phyloP scores from a whole-genome alignment of 1,140 invertebrate species.

The Carposina sasakii region DNA sequence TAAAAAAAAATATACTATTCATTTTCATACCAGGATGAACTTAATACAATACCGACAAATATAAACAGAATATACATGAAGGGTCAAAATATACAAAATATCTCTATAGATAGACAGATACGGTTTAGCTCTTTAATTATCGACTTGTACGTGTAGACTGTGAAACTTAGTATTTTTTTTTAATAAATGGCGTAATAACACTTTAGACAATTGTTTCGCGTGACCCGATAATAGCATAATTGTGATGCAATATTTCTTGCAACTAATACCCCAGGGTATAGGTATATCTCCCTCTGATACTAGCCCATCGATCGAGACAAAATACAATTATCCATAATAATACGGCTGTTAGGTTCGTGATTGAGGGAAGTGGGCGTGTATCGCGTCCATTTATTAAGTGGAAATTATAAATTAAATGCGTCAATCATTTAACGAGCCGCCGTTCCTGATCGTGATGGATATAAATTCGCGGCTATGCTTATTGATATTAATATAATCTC shows the following conservation, averaged over 20 bases:
- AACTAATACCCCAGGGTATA: background rate
- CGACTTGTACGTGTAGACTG: no score
- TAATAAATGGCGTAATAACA: no score
- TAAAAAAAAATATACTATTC: no score
- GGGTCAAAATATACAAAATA: no score
- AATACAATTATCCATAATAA: no score
- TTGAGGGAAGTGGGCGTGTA: constrained; percentile 34
- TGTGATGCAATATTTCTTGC: constrained; percentile 21
- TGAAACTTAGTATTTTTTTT: no score
- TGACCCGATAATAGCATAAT: constrained; percentile 21
- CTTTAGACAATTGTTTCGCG: constrained; percentile 23
- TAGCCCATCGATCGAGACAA: background rate
- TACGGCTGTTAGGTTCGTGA: constrained; percentile 8
- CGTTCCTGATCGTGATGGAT: constrained; percentile 31
- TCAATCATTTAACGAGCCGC: constrained; percentile 32
- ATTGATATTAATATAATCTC: no score
- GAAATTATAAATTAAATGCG: constrained; percentile 45
- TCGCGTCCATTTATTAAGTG: constrained; percentile 35
- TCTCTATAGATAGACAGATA: no score
- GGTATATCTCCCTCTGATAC: background rate
- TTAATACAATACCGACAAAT: no score
- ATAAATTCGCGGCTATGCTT: constrained; percentile 26
- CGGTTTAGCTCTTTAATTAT: no score
- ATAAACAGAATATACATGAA: no score
- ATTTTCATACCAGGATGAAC: no score